phyloP scores from a whole-genome alignment of 2,113 vertebrate species.

The Otis tarda region DNA sequence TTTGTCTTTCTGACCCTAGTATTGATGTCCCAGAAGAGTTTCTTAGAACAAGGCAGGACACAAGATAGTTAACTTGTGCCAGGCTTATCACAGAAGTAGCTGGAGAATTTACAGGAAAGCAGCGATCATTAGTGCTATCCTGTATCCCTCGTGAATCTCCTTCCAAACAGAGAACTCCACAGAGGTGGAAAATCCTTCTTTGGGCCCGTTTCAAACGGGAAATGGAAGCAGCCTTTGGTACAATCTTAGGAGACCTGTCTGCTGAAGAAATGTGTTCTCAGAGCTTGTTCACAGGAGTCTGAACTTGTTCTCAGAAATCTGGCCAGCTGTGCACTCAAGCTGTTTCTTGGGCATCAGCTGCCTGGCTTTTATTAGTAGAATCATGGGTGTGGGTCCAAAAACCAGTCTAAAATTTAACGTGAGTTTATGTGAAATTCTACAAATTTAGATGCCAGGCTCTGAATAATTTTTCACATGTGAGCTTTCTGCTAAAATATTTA shows the following conservation, averaged over 20 bases:
- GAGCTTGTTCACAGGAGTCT: not conserved
- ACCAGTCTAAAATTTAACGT: not conserved
- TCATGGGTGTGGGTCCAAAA: not conserved
- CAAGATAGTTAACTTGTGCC: not conserved
- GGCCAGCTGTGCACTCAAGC: not conserved
- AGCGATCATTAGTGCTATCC: not conserved
- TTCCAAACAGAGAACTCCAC: not conserved
- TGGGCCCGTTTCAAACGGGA: not conserved
- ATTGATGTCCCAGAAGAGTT: not conserved
- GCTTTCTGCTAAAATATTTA: constrained; percentile 30
- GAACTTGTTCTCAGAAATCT: not conserved
- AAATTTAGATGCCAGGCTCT: not conserved
- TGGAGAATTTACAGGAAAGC: not conserved
- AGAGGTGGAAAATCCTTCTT: not conserved
- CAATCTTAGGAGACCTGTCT: not conserved
- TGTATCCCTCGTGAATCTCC: accelerated
- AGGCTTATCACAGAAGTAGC: not conserved
- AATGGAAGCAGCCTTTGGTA: not conserved
- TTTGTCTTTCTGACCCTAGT: not conserved
- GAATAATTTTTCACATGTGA: not conserved
- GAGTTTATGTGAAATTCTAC: not conserved
- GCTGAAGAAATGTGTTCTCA: not conserved
- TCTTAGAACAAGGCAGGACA: not conserved
- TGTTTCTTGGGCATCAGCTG: not conserved
- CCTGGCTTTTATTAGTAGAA: not conserved